A percentile compares a stretch with the other conserved stretches of the same genome.
Conservation (phyloP, 2,888 invertebrate genomes). For the Fragum whitleyi region DNA sequence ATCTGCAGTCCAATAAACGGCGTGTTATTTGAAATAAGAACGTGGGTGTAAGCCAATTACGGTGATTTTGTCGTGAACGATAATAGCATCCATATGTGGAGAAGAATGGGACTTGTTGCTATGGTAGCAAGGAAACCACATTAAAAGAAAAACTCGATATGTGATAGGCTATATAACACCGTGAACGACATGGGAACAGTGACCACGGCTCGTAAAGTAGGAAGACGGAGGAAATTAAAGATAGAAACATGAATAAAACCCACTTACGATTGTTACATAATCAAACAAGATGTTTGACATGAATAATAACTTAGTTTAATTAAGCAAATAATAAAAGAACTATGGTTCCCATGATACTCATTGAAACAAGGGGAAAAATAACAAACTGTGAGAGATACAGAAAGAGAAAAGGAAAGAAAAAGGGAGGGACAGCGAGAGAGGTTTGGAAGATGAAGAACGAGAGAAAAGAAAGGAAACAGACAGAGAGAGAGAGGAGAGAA, state of each 20-base stretch:
- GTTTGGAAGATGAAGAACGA: background rate
- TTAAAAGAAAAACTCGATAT: background rate
- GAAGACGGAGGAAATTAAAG: too few relatives aligned
- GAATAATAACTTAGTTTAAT: too few relatives aligned
- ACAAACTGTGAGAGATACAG: too few relatives aligned
- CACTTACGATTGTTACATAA: too few relatives aligned
- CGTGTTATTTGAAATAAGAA: background rate
- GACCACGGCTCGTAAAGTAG: too few relatives aligned
- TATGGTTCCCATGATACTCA: too few relatives aligned
- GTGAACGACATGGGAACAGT: background rate
- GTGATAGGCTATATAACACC: background rate
- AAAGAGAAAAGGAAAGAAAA: background rate
- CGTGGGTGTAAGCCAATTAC: background rate
- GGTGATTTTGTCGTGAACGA: background rate
- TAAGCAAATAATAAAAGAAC: too few relatives aligned
- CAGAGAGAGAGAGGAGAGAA: background rate
- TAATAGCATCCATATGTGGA: background rate
- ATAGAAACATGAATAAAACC: too few relatives aligned
- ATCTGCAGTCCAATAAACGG: background rate
- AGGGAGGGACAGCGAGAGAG: constrained; percentile 7
- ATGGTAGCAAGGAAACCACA: constrained; percentile 4
- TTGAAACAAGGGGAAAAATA: too few relatives aligned
- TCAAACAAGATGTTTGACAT: too few relatives aligned
- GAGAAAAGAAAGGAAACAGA: background rate
- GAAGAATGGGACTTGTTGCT: background rate